Percentiles rank a stretch among this genome's conserved stretches.
Evolutionary conservation across 2,113 vertebrate genomes (phyloP).

Genomic region (Oceanodroma tethys): DNA sequence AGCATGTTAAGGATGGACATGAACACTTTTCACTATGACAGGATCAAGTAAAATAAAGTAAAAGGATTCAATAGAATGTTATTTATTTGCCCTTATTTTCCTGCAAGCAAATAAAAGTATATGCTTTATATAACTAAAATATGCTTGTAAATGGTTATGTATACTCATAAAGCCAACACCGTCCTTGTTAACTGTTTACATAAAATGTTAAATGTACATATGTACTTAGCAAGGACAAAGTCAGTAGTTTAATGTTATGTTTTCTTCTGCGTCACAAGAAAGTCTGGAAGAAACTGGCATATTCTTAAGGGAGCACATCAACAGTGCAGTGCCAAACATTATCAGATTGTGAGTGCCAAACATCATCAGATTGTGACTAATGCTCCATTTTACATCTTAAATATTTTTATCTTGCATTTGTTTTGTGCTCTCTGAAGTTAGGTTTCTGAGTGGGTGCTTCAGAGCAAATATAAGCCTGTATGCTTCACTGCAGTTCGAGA

Average conservation of each 20-base stretch:
- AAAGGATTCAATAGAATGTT: not conserved
- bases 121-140: not conserved
- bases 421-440: not conserved
- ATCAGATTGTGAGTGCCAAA: not conserved
- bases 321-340: not conserved
- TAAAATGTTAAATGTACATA: not conserved
- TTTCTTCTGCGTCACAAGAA: not conserved
- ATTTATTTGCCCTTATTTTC: not conserved
- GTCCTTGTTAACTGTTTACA: not conserved
- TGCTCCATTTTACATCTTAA: not conserved
- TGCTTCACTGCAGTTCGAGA: not conserved
- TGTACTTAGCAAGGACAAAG: not conserved
- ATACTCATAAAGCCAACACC: not conserved
- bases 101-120: not conserved
- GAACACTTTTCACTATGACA: not conserved
- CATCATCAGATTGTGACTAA: not conserved
- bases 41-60: not conserved
- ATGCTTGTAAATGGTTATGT: not conserved
- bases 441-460: not conserved
- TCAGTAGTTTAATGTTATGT: not conserved
- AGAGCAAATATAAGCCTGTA: not conserved
- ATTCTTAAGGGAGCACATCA: not conserved
- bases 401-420: not conserved
- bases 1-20: not conserved
- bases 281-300: not conserved